phyloP scores from a whole-genome alignment of 1,140 invertebrate species.

The Ostrea edulis region DNA sequence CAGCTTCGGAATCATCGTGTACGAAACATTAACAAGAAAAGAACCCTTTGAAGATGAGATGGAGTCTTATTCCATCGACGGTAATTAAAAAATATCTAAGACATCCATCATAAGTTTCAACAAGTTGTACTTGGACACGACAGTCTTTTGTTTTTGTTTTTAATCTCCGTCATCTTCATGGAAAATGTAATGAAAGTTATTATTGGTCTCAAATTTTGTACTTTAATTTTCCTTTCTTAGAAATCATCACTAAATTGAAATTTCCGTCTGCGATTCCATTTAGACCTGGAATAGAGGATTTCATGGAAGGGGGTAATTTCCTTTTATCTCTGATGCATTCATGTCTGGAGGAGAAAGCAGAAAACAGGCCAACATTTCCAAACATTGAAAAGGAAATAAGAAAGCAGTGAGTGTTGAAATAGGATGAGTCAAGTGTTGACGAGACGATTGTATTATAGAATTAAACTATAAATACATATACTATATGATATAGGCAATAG shows the following conservation, averaged over 20 bases:
- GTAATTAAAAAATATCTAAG: no score
- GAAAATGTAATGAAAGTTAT: no score
- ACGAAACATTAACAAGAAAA: constrained; percentile 67
- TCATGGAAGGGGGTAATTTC: not conserved
- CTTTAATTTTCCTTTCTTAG: no score
- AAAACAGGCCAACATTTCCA: not conserved
- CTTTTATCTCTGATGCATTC: not conserved
- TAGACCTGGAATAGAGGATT: not conserved
- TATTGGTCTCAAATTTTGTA: no score
- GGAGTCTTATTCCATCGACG: not conserved
- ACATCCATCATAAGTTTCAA: not conserved
- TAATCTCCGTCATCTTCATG: no score
- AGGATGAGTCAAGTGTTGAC: no score
- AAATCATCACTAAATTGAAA: not conserved
- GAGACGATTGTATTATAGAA: no score
- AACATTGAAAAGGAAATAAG: not conserved
- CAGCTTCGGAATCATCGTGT: constrained; percentile 95
- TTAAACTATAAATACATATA: no score
- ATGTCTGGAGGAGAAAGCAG: not conserved
- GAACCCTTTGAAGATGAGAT: constrained; percentile 67
- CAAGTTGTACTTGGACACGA: no score
- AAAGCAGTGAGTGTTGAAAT: no score
- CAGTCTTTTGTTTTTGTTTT: no score
- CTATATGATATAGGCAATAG: no score
- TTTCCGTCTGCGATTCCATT: not conserved